Evolutionary conservation across 92 coral and sea anemone species (phyloP).

Genomic region (Porites cylindrica): DNA sequence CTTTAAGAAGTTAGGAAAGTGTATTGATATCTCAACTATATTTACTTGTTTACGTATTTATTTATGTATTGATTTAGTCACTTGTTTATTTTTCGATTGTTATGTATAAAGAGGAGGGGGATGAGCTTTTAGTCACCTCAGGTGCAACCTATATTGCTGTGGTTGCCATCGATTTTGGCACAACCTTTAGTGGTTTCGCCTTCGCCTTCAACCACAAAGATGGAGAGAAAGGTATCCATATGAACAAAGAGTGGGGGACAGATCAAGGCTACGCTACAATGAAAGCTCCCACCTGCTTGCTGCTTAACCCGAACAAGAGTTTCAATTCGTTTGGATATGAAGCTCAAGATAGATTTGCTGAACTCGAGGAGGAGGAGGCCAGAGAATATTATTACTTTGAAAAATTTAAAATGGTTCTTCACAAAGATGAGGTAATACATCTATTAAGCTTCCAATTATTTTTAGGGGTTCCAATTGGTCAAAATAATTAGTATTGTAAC

Average conservation of each 20-base stretch:
- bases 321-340: conserved; percentile 44
- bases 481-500: too few relatives aligned
- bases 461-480: too few relatives aligned
- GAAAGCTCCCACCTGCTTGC: conserved; percentile 39
- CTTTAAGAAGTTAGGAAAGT: too few relatives aligned
- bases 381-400: conserved; percentile 32
- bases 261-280: conserved; percentile 31
- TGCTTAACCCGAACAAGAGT: conserved; percentile 34
- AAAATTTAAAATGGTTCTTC: conserved; percentile 43
- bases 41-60: neutral
- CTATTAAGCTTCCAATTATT: neutral
- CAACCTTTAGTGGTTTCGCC: conserved; percentile 51
- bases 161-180: conserved; percentile 54
- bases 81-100: neutral
- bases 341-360: conserved; percentile 40
- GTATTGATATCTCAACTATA: neutral
- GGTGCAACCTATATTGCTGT: conserved; percentile 11
- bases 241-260: conserved; percentile 52
- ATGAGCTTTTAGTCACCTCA: neutral
- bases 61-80: neutral
- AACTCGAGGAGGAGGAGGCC: conserved; percentile 10
- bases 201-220: conserved; percentile 39
- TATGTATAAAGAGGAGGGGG: neutral
- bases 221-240: conserved; percentile 43
- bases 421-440: conserved; percentile 20